Evolutionary conservation across 2,888 invertebrate genomes (phyloP).

Genomic region (Ormyrus rosae): DNA sequence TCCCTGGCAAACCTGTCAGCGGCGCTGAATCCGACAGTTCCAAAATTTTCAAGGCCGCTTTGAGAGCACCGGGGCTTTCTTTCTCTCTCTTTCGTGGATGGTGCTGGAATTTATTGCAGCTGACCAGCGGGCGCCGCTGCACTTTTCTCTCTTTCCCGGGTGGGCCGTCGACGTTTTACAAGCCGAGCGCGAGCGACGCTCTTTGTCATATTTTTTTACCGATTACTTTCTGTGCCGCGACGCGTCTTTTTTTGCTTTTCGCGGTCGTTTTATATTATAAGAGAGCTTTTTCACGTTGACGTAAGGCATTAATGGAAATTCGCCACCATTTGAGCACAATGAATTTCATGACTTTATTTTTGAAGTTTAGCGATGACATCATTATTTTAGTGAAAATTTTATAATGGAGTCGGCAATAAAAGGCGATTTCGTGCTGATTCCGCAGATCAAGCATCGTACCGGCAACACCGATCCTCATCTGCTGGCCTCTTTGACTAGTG

Average conservation of each 20-base stretch:
- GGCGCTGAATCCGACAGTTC: not conserved
- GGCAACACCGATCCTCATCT: too few relatives aligned
- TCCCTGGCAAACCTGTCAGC: constrained; percentile 40
- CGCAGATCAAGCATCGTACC: not conserved
- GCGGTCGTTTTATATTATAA: constrained; percentile 9
- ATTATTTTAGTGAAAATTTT: not conserved
- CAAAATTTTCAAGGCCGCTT: constrained; percentile 52
- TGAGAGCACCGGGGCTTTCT: not conserved
- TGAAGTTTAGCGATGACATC: not conserved
- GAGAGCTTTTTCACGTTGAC: not conserved
- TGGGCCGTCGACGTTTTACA: constrained; percentile 5
- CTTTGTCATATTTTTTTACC: constrained; percentile 33
- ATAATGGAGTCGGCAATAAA: not conserved
- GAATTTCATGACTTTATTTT: not conserved
- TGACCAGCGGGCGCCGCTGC: constrained; percentile 26
- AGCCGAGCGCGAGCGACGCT: not conserved
- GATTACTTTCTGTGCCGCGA: not conserved
- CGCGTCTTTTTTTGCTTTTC: not conserved
- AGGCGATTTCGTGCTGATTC: not conserved
- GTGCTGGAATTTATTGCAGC: constrained; percentile 44
- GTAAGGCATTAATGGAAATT: constrained; percentile 4
- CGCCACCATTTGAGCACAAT: not conserved
- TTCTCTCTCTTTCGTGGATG: constrained; percentile 31
- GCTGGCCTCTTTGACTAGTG: not conserved
- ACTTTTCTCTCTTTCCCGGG: constrained; percentile 8